phyloP scores from a whole-genome alignment of 2,113 vertebrate species.

The Rhea pennata region DNA sequence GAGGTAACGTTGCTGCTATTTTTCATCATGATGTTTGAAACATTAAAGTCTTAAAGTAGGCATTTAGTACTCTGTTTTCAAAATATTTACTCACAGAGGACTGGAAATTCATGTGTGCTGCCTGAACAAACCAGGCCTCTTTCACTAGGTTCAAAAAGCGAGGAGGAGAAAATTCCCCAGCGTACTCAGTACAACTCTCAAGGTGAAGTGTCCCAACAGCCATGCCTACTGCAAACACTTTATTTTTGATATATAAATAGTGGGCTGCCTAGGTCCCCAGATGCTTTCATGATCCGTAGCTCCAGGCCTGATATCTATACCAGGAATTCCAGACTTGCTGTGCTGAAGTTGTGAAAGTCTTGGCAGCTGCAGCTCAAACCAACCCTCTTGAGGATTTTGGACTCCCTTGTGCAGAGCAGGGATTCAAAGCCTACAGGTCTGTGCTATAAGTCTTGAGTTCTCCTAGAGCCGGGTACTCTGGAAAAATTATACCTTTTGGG shows the following conservation, averaged over 20 bases:
- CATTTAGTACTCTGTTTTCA: constrained; percentile 37
- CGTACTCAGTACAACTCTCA: neutral
- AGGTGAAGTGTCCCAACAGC: neutral
- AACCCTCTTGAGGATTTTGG: neutral
- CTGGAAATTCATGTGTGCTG: constrained; percentile 31
- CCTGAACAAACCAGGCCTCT: neutral
- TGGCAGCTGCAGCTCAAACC: neutral
- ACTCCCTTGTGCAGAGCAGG: neutral
- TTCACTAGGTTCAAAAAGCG: neutral
- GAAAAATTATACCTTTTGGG: neutral
- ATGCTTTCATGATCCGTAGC: neutral
- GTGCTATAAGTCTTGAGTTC: neutral
- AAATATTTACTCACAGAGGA: constrained; percentile 39
- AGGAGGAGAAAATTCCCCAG: neutral
- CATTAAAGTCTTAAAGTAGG: constrained; percentile 52
- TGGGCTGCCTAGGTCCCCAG: neutral
- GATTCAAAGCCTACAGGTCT: neutral
- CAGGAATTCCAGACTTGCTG: neutral
- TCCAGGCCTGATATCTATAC: neutral
- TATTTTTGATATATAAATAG: neutral
- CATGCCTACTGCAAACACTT: neutral
- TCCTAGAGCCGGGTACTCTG: neutral
- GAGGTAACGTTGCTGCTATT: constrained; percentile 50
- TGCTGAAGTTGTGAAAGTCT: neutral
- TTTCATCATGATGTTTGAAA: constrained; percentile 61